Percentiles rank a stretch among this genome's conserved stretches.
Conservation (phyloP, 2,113 vertebrate genomes). For the Psittacula cyanocephala region DNA sequence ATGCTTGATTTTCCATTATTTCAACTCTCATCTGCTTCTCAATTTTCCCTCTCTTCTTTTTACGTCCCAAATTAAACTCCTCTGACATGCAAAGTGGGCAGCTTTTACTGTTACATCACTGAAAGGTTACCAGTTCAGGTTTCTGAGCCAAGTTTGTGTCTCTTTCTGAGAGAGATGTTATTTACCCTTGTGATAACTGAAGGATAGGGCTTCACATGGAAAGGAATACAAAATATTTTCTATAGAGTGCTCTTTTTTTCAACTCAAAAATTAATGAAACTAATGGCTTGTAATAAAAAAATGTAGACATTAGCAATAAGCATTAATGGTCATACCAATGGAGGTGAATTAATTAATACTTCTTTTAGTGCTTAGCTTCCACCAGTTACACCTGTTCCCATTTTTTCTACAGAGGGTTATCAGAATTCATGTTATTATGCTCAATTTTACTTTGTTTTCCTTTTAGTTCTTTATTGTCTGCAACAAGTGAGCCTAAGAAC, state of each 20-base stretch:
- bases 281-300: neutral
- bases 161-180: neutral
- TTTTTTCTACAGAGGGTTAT: neutral
- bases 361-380: neutral
- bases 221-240: neutral
- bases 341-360: neutral
- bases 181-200: neutral
- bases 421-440: neutral
- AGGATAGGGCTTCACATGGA: neutral
- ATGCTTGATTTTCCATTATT: neutral
- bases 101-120: neutral
- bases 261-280: neutral
- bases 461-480: neutral
- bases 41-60: neutral
- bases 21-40: neutral
- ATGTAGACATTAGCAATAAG: neutral
- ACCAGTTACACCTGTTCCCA: neutral
- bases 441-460: neutral
- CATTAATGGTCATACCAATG: neutral
- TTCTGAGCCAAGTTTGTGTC: neutral
- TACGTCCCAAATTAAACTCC: neutral
- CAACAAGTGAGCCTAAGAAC: neutral
- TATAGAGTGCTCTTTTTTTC: neutral
- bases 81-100: neutral
- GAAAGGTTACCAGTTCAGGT: neutral